Evolutionary conservation across 37 sponge, comb jelly and placozoan genomes (phyloP), one percentile per base, ranked within the genome.

Genomic region (Axinella damicornis): DNA sequence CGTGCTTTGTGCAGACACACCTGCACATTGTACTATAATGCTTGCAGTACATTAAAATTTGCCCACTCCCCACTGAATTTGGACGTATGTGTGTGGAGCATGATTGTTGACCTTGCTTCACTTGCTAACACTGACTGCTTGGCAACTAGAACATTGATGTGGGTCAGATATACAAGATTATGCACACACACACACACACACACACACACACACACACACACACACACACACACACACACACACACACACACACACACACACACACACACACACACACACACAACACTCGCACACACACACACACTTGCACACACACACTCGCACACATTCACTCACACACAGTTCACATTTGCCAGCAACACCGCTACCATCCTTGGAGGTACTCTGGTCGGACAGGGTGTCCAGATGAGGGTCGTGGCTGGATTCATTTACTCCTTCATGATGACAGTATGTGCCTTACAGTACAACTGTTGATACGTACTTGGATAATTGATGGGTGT

Each of bases 341-440:
- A 91, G 92, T 95, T 91, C 63, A 95, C 95, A 2, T 95, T 95
- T 91, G 95, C 95, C 35, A 91, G 89, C 36, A 95, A 95, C 83
- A 95, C 95, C 0, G 95, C 95, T 61, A 95, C 95, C 39, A 95
- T 95, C 20, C 12, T 95, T 36, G 92, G 92, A 25, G 95, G 95
- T 16, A 83, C 91, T 19, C 79, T 95, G 60, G 90, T 89, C 37
- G 95, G 95, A 0, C 80, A 80, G 0, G 53, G 60, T 18, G 85
- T 89, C 4, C 93, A 92, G 84, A 38, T 95, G 63, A 82, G 93
- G 70, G 76, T 76, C 12, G 13, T 77, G 0, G 77, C 90, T 21
- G 71, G 78, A 22, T 88, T 91, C 46, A 65, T 92, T 27, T 95
- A 92, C 76, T 80, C 93, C 19, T 92, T 92, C 60, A 40, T 85